Evolutionary conservation across 2,113 vertebrate species (phyloP).

Genomic region (Pterocles orientalis): DNA sequence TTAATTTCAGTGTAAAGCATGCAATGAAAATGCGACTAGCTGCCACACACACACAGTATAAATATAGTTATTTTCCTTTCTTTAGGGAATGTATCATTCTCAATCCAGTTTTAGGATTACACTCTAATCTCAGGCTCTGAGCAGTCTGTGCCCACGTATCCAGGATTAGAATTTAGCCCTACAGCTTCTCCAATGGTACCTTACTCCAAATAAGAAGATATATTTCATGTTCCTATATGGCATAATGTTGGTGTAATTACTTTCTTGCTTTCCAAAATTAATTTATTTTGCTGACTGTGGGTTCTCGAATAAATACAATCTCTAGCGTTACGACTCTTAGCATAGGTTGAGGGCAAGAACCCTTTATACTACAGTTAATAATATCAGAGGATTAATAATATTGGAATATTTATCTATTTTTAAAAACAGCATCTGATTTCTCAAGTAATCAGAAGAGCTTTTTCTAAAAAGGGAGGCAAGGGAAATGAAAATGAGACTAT

Average conservation of each 20-base stretch:
- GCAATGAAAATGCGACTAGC: background rate
- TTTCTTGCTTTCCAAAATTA: background rate
- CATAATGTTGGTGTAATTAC: background rate
- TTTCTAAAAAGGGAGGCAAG: background rate
- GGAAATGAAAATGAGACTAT: background rate
- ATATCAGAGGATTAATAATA: background rate
- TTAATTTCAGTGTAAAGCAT: background rate
- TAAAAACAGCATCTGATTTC: background rate
- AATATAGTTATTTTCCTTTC: constrained; percentile 59
- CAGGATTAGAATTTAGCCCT: constrained; percentile 55
- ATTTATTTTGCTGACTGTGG: background rate
- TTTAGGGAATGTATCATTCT: constrained; percentile 37
- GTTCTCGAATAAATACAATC: background rate
- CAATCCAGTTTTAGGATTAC: constrained; percentile 66
- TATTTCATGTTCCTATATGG: background rate
- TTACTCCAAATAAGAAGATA: background rate
- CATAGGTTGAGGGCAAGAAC: background rate
- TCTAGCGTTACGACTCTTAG: background rate
- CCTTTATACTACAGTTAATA: background rate
- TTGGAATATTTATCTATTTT: background rate
- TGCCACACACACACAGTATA: background rate
- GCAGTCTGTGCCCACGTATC: constrained; percentile 39
- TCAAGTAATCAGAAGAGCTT: background rate
- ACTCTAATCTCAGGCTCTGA: constrained; percentile 50
- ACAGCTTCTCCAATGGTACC: background rate